Evolutionary conservation across 2,113 vertebrate species (phyloP), one percentile per base, ranked within the genome.

Genomic region (Columbina picui): DNA sequence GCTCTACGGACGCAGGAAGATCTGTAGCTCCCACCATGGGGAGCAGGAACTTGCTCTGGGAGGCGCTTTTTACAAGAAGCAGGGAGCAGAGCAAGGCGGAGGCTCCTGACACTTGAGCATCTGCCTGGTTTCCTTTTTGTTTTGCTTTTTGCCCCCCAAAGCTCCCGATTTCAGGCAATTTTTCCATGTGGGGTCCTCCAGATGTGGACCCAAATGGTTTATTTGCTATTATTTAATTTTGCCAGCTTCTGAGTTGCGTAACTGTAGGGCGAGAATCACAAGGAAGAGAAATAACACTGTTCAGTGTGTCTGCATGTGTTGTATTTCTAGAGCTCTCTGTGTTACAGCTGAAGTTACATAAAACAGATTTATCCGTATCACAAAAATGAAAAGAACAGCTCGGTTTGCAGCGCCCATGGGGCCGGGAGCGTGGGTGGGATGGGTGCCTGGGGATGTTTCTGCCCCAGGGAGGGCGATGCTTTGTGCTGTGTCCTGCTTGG

Each of bases 231-330:
- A 30, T 50, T 76, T 74, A 32, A 22, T n/a, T 23, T 67, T 34
- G 6, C 32, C 38, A 60, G 15, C 64, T 10, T 34, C 30, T 34
- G 39, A 57, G 14, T 14, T 20, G 12, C 83, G 17, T 4, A 63
- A 73, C 16, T 16, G 30, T 1, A 3, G n/a, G 34, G 29, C 4
- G 3, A 75, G 41, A 71, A 38, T 22, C 26, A 4, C 0, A 43
- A 29, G 29, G 74, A 38, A 45, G 18, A 14, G 34, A 63, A 82
- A 73, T 10, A 25, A 22, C 1, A 0, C 29, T 23, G 19, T 25
- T 34, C 23, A 9, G 7, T 2, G 11, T 4, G 5, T 27, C 49
- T 49, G 32, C 1, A 8, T 0, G 2, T 3, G 2, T 49, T n/a
- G 32, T 49, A 20, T 68, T 71, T 70, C 65, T 50, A 5, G 34